Base-by-base conservation (phyloP, 2,797 vertebrate species). In the Sebastes aleutianus region DNA sequence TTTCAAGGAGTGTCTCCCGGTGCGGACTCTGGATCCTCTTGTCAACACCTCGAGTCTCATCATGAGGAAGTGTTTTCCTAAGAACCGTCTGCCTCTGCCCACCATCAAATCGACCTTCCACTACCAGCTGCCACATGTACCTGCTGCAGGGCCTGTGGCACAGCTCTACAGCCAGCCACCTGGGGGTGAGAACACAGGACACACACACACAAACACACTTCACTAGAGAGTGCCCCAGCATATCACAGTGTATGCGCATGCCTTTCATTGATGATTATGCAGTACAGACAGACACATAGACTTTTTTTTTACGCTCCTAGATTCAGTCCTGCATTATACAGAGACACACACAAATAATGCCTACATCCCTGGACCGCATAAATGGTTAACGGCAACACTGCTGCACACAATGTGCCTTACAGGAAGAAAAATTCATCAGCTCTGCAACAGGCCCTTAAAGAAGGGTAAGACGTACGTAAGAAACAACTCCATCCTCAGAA, bases 21-120 rank as follows among this genome's bases (percentile, higher is more conserved):
- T 98, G 74, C 96, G 98, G 89, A 98, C 98, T 47, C 95, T 99
- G 89, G 98, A 99, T 94, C 96, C 97, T 20, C 95, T 99, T 61
- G 95, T 99, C 75, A 99, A 98, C 94, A 97, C 95, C 22, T 99
- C 98, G 34, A 99, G 97, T 90, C 94, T 99, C 69, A 98, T 99
- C 93, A 99, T 99, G 99, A 97, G 99, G 89, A 99, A 99, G 93
- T 99, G 99, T 94, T 99, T 99, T 92, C 99, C 99, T 57, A 99
- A 99, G 95, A 99, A 99, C 90, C 98, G 98, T 73, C 95, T 99
- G 89, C 98, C 98, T 67, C 92, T 99, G 78, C 97, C 97, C 84
- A 99, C 97, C 24, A 98, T 99, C 92, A 99, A 98, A 93, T 98
- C 98, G 56, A 94, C 96, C 87, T 98, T 98, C 90, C 95, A 95